phyloP scores from a whole-genome alignment of 2,888 invertebrate species.

The Tachina lurida region DNA sequence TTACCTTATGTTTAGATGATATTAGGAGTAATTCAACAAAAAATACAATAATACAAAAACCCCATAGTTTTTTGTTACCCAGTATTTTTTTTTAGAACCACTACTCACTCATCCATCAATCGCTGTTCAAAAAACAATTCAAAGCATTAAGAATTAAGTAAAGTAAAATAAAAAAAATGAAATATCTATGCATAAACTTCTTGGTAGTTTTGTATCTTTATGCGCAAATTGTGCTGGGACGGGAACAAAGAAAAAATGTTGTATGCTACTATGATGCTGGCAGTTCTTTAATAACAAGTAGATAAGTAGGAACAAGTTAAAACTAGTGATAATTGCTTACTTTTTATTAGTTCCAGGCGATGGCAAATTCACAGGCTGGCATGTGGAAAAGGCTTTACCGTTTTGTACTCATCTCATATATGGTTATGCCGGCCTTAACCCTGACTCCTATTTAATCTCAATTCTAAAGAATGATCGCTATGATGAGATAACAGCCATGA shows the following conservation, averaged over 20 bases:
- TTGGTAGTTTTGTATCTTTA: neutral
- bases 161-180: neutral
- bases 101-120: too few relatives aligned
- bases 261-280: neutral
- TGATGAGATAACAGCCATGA: neutral
- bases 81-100: too few relatives aligned
- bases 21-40: too few relatives aligned
- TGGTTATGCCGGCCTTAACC: conserved; percentile 89
- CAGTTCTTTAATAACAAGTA: neutral
- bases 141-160: too few relatives aligned
- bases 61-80: too few relatives aligned
- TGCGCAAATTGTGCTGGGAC: neutral
- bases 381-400: neutral
- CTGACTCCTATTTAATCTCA: conserved; percentile 80
- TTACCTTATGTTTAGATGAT: too few relatives aligned
- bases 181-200: neutral
- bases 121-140: too few relatives aligned
- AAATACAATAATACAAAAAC: too few relatives aligned
- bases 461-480: neutral
- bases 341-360: neutral
- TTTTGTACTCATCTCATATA: conserved; percentile 84
- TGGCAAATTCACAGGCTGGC: neutral
- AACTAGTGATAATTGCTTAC: fast-evolving
- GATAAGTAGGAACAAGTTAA: neutral
- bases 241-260: neutral